A percentile compares a stretch with the other conserved stretches of the same genome.
Evolutionary conservation across 2,888 invertebrate species (phyloP).

Genomic region (Xanthorhoe spadicearia): DNA sequence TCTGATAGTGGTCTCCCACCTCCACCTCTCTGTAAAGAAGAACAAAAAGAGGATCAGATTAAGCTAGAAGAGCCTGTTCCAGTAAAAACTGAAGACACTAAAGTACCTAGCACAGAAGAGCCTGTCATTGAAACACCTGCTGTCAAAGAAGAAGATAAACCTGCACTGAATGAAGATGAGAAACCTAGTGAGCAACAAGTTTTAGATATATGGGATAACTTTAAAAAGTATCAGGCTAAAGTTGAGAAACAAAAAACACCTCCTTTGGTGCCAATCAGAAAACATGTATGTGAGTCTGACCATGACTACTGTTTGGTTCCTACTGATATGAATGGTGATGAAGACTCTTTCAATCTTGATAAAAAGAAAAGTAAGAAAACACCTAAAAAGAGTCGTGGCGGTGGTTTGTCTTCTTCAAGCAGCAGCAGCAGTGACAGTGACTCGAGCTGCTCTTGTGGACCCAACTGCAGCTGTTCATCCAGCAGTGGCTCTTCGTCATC

Average conservation of each 20-base stretch:
- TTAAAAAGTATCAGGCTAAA: constrained; percentile 89
- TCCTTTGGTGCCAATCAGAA: constrained; percentile 75
- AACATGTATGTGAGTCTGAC: constrained; percentile 87
- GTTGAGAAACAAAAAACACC: constrained; percentile 85
- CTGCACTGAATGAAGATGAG: constrained; percentile 66
- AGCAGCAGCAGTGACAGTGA: constrained; percentile 90
- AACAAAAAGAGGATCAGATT: constrained; percentile 50
- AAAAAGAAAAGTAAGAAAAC: constrained; percentile 81
- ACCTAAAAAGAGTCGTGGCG: constrained; percentile 77
- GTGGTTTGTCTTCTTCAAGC: constrained; percentile 87
- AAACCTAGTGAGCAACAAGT: constrained; percentile 86
- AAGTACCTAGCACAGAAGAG: constrained; percentile 25
- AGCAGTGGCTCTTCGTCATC: constrained; percentile 88
- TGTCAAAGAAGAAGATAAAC: constrained; percentile 57
- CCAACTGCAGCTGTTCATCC: constrained; percentile 93
- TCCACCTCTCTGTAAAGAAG: constrained; percentile 55
- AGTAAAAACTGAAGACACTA: constrained; percentile 42
- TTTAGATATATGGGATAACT: constrained; percentile 91
- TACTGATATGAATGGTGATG: constrained; percentile 74
- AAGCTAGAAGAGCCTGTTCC: constrained; percentile 46
- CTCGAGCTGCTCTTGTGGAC: constrained; percentile 92
- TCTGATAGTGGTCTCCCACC: constrained; percentile 71
- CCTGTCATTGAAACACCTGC: constrained; percentile 20
- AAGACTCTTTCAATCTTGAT: constrained; percentile 68
- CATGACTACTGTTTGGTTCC: constrained; percentile 90